These are phyloP conservation scores for Acanthosepion pharaonis DNA, from an alignment of 2,888 invertebrate species.

Conservation along the genomic window DNA sequence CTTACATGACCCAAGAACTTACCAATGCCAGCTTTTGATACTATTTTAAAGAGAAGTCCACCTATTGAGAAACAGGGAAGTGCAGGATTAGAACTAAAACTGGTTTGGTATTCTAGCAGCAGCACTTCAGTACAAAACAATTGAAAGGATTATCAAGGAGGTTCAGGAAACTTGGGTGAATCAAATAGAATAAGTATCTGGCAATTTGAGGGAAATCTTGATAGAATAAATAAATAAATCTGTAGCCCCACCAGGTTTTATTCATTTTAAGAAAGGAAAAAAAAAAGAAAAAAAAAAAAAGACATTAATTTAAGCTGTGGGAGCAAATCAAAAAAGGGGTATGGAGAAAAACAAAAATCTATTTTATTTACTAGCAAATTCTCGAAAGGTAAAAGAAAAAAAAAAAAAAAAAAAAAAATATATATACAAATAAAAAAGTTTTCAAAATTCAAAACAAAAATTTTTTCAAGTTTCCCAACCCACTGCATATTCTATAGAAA, in stretches of 20 bases:
- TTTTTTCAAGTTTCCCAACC: not conserved
- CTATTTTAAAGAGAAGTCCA: conserved; percentile 45
- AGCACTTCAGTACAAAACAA: conserved; percentile 46
- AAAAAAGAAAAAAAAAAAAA: not conserved
- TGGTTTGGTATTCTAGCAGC: conserved; percentile 38
- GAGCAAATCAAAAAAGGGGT: conserved; percentile 38
- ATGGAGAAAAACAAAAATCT: not conserved
- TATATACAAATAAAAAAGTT: not conserved
- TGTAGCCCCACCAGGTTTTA: not conserved
- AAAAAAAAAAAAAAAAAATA: conserved; percentile 3
- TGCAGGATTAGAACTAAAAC: conserved; percentile 41
- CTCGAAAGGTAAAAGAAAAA: not conserved
- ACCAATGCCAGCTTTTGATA: conserved; percentile 44
- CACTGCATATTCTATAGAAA: no score
- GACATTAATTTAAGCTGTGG: conserved; percentile 37
- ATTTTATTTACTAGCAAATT: not conserved
- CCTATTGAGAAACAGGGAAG: conserved; percentile 43
- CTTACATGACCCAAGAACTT: conserved; percentile 40
- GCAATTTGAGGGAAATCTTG: conserved; percentile 35
- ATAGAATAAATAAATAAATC: not conserved
- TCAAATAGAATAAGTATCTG: conserved; percentile 15
- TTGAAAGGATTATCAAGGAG: conserved; percentile 37
- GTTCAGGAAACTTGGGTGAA: conserved; percentile 46
- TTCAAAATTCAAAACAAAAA: not conserved
- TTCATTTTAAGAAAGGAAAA: not conserved